These are phyloP conservation scores for Porites rus DNA, from an alignment of 92 coral and sea anemone genomes.

Conservation along the genomic window DNA sequence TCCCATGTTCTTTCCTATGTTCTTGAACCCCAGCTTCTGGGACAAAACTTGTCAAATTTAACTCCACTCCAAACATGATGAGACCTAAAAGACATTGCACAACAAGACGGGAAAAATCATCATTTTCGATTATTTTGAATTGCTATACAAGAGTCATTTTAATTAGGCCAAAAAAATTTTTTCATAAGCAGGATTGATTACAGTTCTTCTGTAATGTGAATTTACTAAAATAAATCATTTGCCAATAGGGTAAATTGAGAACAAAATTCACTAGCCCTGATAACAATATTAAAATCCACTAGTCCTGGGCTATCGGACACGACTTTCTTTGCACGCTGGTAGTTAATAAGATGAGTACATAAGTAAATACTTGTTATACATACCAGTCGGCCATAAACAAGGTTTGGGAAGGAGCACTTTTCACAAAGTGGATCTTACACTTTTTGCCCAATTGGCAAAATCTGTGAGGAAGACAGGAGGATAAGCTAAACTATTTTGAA, in stretches of 20 bases:
- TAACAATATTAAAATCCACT: too few species aligned
- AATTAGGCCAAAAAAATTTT: too few species aligned
- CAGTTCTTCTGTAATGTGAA: too few species aligned
- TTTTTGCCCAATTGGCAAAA: conserved; percentile 93
- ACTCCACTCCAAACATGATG: conserved; percentile 91
- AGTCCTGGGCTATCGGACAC: too few species aligned
- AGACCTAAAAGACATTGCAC: conserved; percentile 52
- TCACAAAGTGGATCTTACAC: conserved; percentile 98
- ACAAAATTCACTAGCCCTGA: too few species aligned
- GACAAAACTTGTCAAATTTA: conserved; percentile 73
- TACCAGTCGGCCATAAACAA: conserved; percentile 97
- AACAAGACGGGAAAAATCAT: not conserved
- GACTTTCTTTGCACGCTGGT: too few species aligned
- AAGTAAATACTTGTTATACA: not conserved
- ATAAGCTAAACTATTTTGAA: not conserved
- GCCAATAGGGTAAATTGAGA: too few species aligned
- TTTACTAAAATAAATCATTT: too few species aligned
- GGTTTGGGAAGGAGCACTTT: conserved; percentile 93
- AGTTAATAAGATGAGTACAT: too few species aligned
- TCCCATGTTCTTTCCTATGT: conserved; percentile 83
- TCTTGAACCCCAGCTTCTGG: conserved; percentile 93
- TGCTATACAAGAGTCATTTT: too few species aligned
- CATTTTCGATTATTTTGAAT: too few species aligned
- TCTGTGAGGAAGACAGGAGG: conserved; percentile 39
- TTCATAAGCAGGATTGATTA: too few species aligned